Evolutionary conservation across 53 echinoderm and acorn worm species (phyloP).

Genomic region (Luidia sarsii): DNA sequence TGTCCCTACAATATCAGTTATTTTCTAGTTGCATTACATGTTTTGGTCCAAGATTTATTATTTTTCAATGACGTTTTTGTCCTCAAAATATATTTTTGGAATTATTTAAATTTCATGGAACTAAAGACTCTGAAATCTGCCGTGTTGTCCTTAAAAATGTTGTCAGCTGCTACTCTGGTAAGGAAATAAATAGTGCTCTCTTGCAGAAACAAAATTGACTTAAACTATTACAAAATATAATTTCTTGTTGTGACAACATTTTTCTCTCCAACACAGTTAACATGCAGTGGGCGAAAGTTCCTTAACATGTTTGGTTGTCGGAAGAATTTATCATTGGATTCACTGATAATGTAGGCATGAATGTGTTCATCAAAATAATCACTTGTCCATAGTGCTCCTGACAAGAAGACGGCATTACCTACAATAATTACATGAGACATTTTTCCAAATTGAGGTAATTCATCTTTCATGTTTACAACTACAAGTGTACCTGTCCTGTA

Average conservation of each 20-base stretch:
- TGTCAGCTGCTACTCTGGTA: no score
- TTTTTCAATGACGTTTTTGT: no score
- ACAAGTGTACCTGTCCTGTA: slow-evolving; percentile 54
- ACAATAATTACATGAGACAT: slow-evolving; percentile 19
- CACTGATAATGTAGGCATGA: slow-evolving; percentile 22
- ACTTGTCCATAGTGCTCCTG: slow-evolving; percentile 15
- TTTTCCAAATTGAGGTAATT: slow-evolving; percentile 22
- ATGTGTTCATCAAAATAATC: slow-evolving; percentile 39
- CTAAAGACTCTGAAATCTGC: no score
- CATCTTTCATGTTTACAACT: slow-evolving; percentile 28
- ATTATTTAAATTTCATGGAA: no score
- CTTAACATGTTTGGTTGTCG: slow-evolving; percentile 8
- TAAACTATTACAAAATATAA: slow-evolving; percentile 3
- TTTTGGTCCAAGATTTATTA: no score
- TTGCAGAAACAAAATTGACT: no score
- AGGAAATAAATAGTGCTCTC: no score
- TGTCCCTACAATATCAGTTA: no score
- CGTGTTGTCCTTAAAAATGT: no score
- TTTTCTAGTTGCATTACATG: no score
- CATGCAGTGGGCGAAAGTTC: slow-evolving; percentile 9
- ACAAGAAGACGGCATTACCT: slow-evolving; percentile 1
- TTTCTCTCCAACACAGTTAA: neutral
- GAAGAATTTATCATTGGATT: slow-evolving; percentile 29
- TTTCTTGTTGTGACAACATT: slow-evolving; percentile 14
- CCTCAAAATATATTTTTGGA: no score